phyloP scores from a whole-genome alignment of 1,140 invertebrate species.

The Adoxophyes honmai region DNA sequence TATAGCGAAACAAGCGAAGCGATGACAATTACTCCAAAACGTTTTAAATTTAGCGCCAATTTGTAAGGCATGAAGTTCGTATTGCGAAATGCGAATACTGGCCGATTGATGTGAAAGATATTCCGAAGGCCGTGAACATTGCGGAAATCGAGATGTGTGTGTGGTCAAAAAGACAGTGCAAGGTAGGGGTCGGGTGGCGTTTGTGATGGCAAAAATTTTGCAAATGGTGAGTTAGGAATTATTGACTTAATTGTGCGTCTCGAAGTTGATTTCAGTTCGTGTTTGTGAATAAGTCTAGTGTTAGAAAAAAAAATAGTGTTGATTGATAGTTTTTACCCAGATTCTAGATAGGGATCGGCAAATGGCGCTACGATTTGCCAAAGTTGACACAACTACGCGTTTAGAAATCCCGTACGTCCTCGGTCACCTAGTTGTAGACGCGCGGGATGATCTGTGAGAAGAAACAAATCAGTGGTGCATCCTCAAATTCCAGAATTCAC shows the following conservation, averaged over 20 bases:
- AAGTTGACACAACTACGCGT: conserved; percentile 77
- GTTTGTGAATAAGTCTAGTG: conserved; percentile 63
- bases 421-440: conserved; percentile 60
- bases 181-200: conserved; percentile 78
- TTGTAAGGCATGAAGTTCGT: conserved; percentile 71
- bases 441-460: conserved; percentile 61
- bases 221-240: conserved; percentile 78
- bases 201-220: conserved; percentile 78
- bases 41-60: conserved; percentile 70
- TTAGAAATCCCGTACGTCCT: conserved; percentile 72
- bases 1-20: neutral
- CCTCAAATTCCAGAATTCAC: conserved; percentile 62
- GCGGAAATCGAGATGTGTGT: conserved; percentile 78
- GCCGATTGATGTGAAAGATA: conserved; percentile 78
- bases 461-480: conserved; percentile 65
- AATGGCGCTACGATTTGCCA: conserved; percentile 77
- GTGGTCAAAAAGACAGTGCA: conserved; percentile 78
- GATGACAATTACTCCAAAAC: conserved; percentile 25
- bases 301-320: conserved; percentile 64
- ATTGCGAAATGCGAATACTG: conserved; percentile 66
- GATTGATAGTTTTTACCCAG: conserved; percentile 68
- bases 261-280: conserved; percentile 56
- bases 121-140: conserved; percentile 78
- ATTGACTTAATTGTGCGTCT: conserved; percentile 58
- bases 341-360: conserved; percentile 73